These are phyloP conservation scores for Microctonus hyperodae DNA, from an alignment of 2,888 invertebrate genomes.

Conservation along the genomic window DNA sequence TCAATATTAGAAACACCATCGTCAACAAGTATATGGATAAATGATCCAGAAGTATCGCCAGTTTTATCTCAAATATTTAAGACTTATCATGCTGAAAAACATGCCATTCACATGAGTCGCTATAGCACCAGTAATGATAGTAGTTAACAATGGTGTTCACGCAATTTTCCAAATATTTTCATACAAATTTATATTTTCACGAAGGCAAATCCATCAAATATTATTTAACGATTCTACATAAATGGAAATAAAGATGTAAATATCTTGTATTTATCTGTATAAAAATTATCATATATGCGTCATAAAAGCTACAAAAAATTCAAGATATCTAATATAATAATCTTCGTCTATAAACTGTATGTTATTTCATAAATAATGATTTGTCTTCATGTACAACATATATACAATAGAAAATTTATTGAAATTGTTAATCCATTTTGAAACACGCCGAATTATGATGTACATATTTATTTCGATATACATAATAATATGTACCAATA, in stretches of 20 bases:
- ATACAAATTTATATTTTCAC: conserved; percentile 35
- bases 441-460: too few relatives aligned
- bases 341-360: background rate
- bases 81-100: conserved; percentile 71
- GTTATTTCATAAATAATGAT: too few relatives aligned
- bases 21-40: conserved; percentile 71
- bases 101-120: conserved; percentile 66
- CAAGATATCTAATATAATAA: background rate
- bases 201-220: background rate
- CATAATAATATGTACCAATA: too few relatives aligned
- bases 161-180: conserved; percentile 33
- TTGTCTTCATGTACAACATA: background rate
- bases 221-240: background rate
- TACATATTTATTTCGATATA: too few relatives aligned
- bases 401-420: background rate
- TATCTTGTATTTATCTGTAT: background rate
- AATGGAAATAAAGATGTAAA: background rate
- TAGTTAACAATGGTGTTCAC: background rate
- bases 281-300: background rate
- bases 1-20: conserved; percentile 73
- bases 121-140: conserved; percentile 31
- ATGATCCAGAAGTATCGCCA: conserved; percentile 73
- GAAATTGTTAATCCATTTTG: background rate
- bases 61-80: conserved; percentile 73
- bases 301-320: background rate